These are phyloP conservation scores for Enteromius paludinosus DNA, from an alignment of 2,797 vertebrate genomes.

Conservation along the genomic window DNA sequence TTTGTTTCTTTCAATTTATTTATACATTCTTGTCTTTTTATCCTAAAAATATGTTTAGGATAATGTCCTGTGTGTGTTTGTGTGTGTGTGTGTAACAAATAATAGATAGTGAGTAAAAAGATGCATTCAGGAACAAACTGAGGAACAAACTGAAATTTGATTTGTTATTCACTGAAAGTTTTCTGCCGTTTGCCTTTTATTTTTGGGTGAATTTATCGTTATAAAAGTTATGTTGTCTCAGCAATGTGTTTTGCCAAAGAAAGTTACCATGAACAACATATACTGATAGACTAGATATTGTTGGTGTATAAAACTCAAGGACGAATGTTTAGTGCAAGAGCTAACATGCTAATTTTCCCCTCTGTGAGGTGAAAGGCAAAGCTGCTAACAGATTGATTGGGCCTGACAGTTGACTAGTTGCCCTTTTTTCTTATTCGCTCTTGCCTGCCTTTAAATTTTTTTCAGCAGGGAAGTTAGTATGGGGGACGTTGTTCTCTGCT, in stretches of 20 bases:
- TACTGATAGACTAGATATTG: slow-evolving; percentile 13
- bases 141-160: slow-evolving; percentile 1
- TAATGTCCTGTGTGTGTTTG: background rate
- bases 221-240: background rate
- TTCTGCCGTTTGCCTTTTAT: background rate
- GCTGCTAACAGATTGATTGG: slow-evolving; percentile 86
- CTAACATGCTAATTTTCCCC: slow-evolving; percentile 41
- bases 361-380: slow-evolving; percentile 85
- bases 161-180: background rate
- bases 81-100: background rate
- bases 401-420: slow-evolving; percentile 89
- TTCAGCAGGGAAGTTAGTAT: slow-evolving; percentile 83
- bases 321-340: slow-evolving; percentile 25
- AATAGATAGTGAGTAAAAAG: background rate
- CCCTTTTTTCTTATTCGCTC: slow-evolving; percentile 56
- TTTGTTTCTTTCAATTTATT: background rate
- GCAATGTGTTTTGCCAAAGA: background rate
- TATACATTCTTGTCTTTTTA: background rate
- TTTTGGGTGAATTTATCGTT: background rate
- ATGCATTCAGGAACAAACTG: no score
- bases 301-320: slow-evolving; percentile 27
- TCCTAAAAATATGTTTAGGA: background rate
- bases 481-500: slow-evolving; percentile 83
- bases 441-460: slow-evolving; percentile 54
- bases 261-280: background rate